Base-by-base conservation (phyloP, 2,888 invertebrate species). In the Melanargia galathea region DNA sequence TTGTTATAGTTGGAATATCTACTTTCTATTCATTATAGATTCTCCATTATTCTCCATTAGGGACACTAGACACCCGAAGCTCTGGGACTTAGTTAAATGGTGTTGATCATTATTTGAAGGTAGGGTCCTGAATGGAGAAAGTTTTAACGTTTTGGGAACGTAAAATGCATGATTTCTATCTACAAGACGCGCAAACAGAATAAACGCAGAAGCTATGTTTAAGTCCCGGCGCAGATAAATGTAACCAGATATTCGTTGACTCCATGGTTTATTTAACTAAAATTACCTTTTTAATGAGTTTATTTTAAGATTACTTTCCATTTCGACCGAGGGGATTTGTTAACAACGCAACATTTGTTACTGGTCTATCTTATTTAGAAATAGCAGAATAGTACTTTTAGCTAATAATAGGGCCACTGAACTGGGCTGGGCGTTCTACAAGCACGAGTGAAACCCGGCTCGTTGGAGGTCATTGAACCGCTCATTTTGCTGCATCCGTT, bases 401-500 rank as follows among this genome's bases (percentile, higher is more conserved):
- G 77, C 74, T 79, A 76, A 80, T 83, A 85, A 84, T 86, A 87
- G 86, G 84, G 86, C 85, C 86, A 85, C 79, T 86, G 87, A 86
- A 87, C 86, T 86, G 85, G 83, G 83, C 84, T 72, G 70, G 75
- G 69, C 72, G 72, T 77, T 88, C 80, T 83, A 83, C 71, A 69
- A 89, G 90, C 88, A 87, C 83, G 82, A 90, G 91, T 90, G 89
- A 90, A 91, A 90, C 90, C 87, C 82, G 84, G 86, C 86, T 80
- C 77, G 83, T 78, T 79, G 79, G 84, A 83, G 90, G 87, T 90
- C 89, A 84, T 82, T 78, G 90, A 90, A 88, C 91, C 87, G 84
- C 83, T 86, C 87, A 89, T 90, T 90, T 91, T 82, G 88, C 91
- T 91, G 90, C 90, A 91, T 90, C 88, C 90, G 89, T 90, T 91